A percentile compares a stretch with the other conserved stretches of the same genome.
Evolutionary conservation across 2,888 invertebrate species (phyloP).

Genomic region (Formica aserva): DNA sequence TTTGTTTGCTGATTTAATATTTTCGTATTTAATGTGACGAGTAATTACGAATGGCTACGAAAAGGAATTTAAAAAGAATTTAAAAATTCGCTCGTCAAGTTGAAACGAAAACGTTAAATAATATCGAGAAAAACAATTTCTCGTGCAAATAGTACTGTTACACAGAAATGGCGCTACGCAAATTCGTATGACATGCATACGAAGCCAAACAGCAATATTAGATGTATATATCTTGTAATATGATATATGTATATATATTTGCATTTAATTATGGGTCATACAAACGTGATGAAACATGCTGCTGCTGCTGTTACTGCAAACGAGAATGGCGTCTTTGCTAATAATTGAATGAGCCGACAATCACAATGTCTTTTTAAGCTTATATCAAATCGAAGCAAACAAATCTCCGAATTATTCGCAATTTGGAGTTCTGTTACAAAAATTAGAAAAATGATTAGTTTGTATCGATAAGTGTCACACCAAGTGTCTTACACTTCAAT

Average conservation of each 20-base stretch:
- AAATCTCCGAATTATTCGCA: constrained; percentile 10
- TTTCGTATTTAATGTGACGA: not conserved
- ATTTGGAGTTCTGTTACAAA: constrained; percentile 1
- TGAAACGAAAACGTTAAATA: constrained; percentile 5
- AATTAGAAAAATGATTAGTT: not conserved
- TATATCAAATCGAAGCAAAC: not conserved
- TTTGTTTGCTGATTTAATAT: not conserved
- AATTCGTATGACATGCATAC: constrained; percentile 77
- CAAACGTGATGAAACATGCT: constrained; percentile 61
- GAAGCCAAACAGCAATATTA: constrained; percentile 85
- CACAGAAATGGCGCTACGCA: constrained; percentile 67
- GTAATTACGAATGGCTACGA: constrained; percentile 2
- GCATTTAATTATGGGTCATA: constrained; percentile 60
- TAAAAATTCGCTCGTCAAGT: constrained; percentile 25
- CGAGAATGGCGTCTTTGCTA: constrained; percentile 46
- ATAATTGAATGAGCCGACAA: constrained; percentile 30
- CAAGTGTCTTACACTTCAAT: constrained; percentile 11
- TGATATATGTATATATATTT: constrained; percentile 69
- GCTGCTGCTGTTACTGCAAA: constrained; percentile 12
- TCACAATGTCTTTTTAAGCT: constrained; percentile 26
- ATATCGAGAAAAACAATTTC: constrained; percentile 2
- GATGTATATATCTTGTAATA: constrained; percentile 83
- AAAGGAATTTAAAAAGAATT: not conserved
- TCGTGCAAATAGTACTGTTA: constrained; percentile 53
- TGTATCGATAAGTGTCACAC: constrained; percentile 5